phyloP scores from a whole-genome alignment of 2,888 invertebrate species.

The Mamestra brassicae region DNA sequence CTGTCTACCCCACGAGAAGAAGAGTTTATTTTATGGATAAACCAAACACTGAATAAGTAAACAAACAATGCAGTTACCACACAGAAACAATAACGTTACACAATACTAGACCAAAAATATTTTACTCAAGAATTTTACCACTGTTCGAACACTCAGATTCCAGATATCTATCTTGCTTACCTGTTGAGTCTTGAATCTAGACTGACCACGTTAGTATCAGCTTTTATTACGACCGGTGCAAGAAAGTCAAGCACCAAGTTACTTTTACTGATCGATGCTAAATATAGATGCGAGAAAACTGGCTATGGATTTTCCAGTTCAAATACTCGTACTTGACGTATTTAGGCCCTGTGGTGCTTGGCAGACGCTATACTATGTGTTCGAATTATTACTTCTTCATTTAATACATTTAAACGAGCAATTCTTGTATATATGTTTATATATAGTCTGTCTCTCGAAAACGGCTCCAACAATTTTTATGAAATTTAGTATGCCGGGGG shows the following conservation, averaged over 20 bases:
- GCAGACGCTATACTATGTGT: no score
- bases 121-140: background rate
- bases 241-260: slow-evolving; percentile 17
- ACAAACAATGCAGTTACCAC: background rate
- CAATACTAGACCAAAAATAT: background rate
- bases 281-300: slow-evolving; percentile 19
- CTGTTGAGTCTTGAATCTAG: background rate
- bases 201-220: background rate
- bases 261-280: slow-evolving; percentile 16
- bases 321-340: background rate
- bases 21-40: no score
- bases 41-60: no score
- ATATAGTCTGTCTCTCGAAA: no score
- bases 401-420: no score
- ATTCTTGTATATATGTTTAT: no score
- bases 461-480: no score
- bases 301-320: background rate
- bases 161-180: background rate
- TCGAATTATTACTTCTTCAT: no score
- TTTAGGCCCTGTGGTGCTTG: no score
- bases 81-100: background rate
- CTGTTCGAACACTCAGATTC: background rate
- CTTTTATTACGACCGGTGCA: slow-evolving; percentile 10
- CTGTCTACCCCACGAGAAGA: no score
- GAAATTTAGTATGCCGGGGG: no score